Evolutionary conservation across 2,888 invertebrate genomes (phyloP).

Genomic region (Tridacna gigas): DNA sequence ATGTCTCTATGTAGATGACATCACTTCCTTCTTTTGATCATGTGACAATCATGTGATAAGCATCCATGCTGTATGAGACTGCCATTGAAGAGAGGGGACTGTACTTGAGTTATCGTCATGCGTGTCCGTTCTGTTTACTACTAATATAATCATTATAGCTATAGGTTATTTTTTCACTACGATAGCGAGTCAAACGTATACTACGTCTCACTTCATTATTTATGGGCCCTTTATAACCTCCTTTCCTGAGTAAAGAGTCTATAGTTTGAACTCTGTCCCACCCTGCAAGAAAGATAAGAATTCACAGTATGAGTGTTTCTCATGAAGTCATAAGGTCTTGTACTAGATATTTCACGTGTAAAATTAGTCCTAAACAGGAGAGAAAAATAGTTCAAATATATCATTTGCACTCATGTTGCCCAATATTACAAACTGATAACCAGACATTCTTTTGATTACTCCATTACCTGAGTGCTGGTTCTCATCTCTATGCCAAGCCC

Average conservation of each 20-base stretch:
- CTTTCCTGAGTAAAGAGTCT: slow-evolving; percentile 98
- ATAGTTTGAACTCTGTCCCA: slow-evolving; percentile 99
- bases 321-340: too few species aligned
- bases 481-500: too few species aligned
- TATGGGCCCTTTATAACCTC: slow-evolving; percentile 93
- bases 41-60: slow-evolving; percentile 39
- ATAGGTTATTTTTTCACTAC: slow-evolving; percentile 94
- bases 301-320: not conserved
- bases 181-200: slow-evolving; percentile 97
- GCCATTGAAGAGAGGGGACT: slow-evolving; percentile 58
- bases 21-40: slow-evolving; percentile 28
- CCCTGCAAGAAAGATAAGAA: slow-evolving; percentile 87
- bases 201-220: slow-evolving; percentile 88
- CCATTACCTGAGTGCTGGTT: too few species aligned
- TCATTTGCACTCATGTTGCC: too few species aligned
- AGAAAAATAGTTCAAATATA: too few species aligned
- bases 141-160: slow-evolving; percentile 83
- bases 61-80: slow-evolving; percentile 28
- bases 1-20: slow-evolving; percentile 24
- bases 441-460: too few species aligned
- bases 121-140: slow-evolving; percentile 80
- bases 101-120: slow-evolving; percentile 78
- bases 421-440: too few species aligned
- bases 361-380: too few species aligned
- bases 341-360: too few species aligned